Evolutionary conservation across 53 echinoderm and acorn worm genomes (phyloP).

Genomic region (Henricia sp.): DNA sequence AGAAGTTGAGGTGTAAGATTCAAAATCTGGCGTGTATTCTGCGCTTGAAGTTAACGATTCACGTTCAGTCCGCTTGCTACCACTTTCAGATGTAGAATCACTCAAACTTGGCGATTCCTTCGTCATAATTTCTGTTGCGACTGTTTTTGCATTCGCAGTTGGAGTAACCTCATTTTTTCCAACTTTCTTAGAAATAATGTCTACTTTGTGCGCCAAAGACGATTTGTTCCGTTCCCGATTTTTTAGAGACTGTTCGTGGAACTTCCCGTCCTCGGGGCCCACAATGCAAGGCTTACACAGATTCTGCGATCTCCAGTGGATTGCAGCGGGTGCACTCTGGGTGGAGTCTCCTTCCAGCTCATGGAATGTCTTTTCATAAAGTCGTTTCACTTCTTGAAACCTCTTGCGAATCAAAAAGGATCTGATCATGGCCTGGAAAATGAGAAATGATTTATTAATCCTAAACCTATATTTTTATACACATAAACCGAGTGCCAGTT

Average conservation of each 20-base stretch:
- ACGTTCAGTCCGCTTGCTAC: not conserved
- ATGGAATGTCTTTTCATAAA: conserved; percentile 59
- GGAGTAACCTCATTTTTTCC: not conserved
- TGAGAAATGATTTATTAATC: not conserved
- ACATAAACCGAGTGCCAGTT: too few relatives aligned
- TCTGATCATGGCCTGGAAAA: conserved; percentile 51
- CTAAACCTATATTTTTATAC: too few relatives aligned
- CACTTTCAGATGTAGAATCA: not conserved
- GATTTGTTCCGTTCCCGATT: not conserved
- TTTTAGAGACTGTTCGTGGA: not conserved
- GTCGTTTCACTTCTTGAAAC: conserved; percentile 41
- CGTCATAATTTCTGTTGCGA: not conserved
- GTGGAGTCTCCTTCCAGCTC: conserved; percentile 23
- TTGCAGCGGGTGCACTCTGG: not conserved
- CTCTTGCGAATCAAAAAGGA: conserved; percentile 55
- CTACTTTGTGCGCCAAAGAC: not conserved
- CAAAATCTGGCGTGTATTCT: conserved; percentile 49
- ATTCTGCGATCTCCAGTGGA: conserved; percentile 18
- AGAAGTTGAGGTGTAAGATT: conserved; percentile 30
- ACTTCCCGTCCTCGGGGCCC: not conserved
- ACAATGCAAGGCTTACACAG: conserved; percentile 23
- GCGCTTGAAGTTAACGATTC: not conserved
- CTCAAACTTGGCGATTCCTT: not conserved
- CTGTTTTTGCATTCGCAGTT: not conserved
- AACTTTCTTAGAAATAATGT: not conserved